A percentile compares a stretch with the other conserved stretches of the same genome.
phyloP scores from a whole-genome alignment of 2,888 invertebrate species.

The Apoderus coryli region DNA sequence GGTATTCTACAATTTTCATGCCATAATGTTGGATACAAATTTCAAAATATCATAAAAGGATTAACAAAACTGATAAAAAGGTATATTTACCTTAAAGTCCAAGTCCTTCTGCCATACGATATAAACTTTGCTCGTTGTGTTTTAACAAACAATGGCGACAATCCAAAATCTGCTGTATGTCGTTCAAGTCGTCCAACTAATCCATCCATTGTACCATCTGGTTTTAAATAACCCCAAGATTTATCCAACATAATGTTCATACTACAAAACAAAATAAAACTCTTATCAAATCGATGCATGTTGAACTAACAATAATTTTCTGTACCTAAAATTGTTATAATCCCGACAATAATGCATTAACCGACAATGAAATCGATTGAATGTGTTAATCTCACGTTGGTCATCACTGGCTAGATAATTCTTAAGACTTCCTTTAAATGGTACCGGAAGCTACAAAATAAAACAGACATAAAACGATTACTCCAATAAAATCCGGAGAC shows the following conservation, averaged over 20 bases:
- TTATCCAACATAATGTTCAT: slow-evolving; percentile 16
- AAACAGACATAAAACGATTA: slow-evolving; percentile 5
- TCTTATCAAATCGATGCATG: no score
- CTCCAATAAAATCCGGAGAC: no score
- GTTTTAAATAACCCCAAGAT: slow-evolving; percentile 26
- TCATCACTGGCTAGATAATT: slow-evolving; percentile 22
- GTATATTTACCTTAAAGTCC: slow-evolving; percentile 22
- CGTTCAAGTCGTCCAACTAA: slow-evolving; percentile 23
- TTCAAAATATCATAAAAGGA: no score
- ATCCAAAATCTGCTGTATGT: slow-evolving; percentile 23
- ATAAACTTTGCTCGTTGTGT: slow-evolving; percentile 22
- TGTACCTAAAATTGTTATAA: slow-evolving; percentile 26
- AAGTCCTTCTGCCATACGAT: slow-evolving; percentile 25
- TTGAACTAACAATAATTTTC: no score
- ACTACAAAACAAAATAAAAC: no score
- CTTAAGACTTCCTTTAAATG: slow-evolving; percentile 19
- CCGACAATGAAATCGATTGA: slow-evolving; percentile 25
- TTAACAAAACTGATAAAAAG: no score
- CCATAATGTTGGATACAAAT: no score
- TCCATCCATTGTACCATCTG: slow-evolving; percentile 26
- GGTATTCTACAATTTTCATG: no score
- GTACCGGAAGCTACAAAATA: slow-evolving; percentile 22
- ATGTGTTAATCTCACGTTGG: slow-evolving; percentile 22
- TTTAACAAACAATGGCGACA: slow-evolving; percentile 25
- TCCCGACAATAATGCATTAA: slow-evolving; percentile 21